Percentiles rank a stretch among this genome's conserved stretches.
phyloP scores from a whole-genome alignment of 2,888 invertebrate genomes.

The Polydrusus pterygomalis region DNA sequence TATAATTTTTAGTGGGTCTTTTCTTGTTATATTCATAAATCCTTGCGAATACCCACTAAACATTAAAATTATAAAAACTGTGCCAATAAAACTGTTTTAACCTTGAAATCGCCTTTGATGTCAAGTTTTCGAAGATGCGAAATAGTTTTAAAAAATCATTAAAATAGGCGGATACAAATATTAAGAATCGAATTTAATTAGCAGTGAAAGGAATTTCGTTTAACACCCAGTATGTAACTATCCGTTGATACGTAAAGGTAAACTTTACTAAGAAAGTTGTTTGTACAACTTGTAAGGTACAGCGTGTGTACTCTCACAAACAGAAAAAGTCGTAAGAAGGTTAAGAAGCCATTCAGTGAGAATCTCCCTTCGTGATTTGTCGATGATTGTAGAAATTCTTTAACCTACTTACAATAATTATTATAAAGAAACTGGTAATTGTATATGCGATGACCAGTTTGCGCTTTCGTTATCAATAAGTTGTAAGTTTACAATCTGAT shows the following conservation, averaged over 20 bases:
- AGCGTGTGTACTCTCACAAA: constrained; percentile 23
- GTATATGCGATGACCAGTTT: too few species aligned
- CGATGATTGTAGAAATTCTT: constrained; percentile 42
- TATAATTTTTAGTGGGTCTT: not conserved
- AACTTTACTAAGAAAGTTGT: constrained; percentile 39
- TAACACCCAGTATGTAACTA: constrained; percentile 1
- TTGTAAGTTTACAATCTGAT: too few species aligned
- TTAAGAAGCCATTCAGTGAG: constrained; percentile 19
- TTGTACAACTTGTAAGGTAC: constrained; percentile 21
- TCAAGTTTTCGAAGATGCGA: not conserved
- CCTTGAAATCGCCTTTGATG: not conserved
- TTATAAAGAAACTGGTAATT: constrained; percentile 15
- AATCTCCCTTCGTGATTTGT: constrained; percentile 38
- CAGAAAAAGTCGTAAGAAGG: constrained; percentile 30
- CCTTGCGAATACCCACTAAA: not conserved
- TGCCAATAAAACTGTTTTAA: not conserved
- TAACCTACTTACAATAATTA: constrained; percentile 42
- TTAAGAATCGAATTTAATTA: not conserved
- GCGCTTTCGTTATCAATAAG: too few species aligned
- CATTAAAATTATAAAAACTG: not conserved
- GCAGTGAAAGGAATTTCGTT: constrained; percentile 3
- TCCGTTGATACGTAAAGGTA: constrained; percentile 5
- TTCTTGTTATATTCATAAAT: not conserved
- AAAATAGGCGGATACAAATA: not conserved
- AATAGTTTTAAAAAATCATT: not conserved